A percentile compares a stretch with the other conserved stretches of the same genome.
Conservation (phyloP, 2,113 vertebrate genomes). For the Phasianus colchicus region DNA sequence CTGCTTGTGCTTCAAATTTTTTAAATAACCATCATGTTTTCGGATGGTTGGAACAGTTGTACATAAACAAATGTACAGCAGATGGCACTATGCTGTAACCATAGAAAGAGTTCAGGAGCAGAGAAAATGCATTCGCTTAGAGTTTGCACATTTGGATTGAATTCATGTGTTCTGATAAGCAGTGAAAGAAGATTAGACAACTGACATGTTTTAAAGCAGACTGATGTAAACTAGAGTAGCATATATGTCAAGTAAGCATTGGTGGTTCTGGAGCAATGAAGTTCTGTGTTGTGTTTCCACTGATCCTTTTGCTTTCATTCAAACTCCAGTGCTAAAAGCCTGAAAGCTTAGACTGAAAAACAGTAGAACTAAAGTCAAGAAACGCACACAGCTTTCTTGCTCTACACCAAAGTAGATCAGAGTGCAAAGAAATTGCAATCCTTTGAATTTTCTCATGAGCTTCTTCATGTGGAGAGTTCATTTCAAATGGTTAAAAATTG, state of each 20-base stretch:
- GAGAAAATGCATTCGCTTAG: background rate
- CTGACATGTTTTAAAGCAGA: background rate
- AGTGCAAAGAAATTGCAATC: background rate
- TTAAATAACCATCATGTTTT: slow-evolving; percentile 12
- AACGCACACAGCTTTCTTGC: background rate
- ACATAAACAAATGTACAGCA: slow-evolving; percentile 62
- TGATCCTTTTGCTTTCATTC: background rate
- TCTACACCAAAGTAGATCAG: background rate
- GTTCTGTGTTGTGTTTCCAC: background rate
- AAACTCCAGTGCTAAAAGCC: background rate
- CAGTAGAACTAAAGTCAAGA: background rate
- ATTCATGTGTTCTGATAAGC: background rate
- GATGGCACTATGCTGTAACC: slow-evolving; percentile 76
- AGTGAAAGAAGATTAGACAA: background rate
- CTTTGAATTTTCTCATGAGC: background rate
- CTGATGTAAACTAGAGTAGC: background rate
- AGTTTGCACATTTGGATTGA: background rate
- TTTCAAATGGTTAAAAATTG: background rate
- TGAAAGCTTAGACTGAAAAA: background rate
- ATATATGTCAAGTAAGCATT: background rate
- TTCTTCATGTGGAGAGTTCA: background rate
- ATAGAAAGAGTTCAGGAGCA: background rate
- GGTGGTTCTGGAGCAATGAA: background rate
- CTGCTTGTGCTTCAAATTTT: slow-evolving; percentile 27
- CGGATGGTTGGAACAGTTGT: background rate